A percentile compares a stretch with the other conserved stretches of the same genome.
Evolutionary conservation across 1,140 invertebrate species (phyloP).

Genomic region (Platyscapa corneri): DNA sequence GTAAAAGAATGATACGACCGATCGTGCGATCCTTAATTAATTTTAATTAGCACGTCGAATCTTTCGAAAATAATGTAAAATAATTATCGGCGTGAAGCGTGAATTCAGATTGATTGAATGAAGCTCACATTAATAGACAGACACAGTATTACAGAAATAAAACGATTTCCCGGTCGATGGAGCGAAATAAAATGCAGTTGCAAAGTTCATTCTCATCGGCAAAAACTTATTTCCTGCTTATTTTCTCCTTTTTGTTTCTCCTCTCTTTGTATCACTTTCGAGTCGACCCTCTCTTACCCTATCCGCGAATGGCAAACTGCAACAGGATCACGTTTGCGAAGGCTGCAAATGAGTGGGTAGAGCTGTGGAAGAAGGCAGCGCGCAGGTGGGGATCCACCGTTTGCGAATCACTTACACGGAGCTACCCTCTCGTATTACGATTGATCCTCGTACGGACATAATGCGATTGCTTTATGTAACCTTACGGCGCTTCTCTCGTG

Average conservation of each 20-base stretch:
- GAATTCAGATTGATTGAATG: background rate
- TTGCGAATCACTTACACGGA: conserved; percentile 37
- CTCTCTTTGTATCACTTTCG: background rate
- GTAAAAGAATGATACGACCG: no score
- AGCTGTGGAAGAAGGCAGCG: background rate
- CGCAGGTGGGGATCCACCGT: conserved; percentile 33
- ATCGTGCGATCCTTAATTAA: background rate
- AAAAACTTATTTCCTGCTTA: conserved; percentile 42
- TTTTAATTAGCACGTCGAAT: background rate
- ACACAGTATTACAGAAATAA: background rate
- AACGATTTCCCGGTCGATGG: background rate
- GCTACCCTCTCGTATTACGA: background rate
- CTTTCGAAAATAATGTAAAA: background rate
- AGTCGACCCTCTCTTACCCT: background rate
- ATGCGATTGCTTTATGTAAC: conserved; percentile 48
- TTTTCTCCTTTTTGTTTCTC: conserved; percentile 19
- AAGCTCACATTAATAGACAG: background rate
- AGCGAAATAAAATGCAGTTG: conserved; percentile 16
- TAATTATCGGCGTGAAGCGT: background rate
- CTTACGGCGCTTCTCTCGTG: conserved; percentile 12
- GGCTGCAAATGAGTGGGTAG: conserved; percentile 37
- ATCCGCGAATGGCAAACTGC: conserved; percentile 27
- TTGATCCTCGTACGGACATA: conserved; percentile 27
- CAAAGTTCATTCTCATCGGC: background rate
- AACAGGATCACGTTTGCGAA: conserved; percentile 36